Conservation (phyloP, 1,140 invertebrate genomes). For the Drosophila serrata region DNA sequence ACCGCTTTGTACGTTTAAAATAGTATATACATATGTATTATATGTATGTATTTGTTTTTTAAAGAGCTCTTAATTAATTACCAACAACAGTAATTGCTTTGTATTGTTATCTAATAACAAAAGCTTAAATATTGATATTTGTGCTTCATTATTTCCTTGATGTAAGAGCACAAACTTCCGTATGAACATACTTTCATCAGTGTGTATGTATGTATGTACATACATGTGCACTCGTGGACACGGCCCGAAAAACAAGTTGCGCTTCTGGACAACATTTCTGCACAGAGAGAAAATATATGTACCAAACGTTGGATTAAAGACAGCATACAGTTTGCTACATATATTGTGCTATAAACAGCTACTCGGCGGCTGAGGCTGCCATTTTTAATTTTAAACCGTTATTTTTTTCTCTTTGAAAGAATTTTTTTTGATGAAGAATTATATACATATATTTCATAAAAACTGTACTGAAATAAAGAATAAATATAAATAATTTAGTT, state of each 20-base stretch:
- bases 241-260: slow-evolving; percentile 13
- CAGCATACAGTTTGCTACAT: not conserved
- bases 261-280: not conserved
- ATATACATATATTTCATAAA: not conserved
- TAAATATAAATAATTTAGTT: not conserved
- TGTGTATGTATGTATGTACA: slow-evolving; percentile 6
- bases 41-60: slow-evolving; percentile 3
- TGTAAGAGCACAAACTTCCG: not conserved
- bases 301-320: not conserved
- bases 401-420: not conserved
- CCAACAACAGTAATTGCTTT: not conserved
- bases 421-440: not conserved
- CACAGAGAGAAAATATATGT: not conserved
- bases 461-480: not conserved
- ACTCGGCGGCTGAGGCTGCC: not conserved
- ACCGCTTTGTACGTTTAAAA: not conserved
- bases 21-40: not conserved
- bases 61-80: slow-evolving; percentile 9
- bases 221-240: slow-evolving; percentile 35
- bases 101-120: slow-evolving; percentile 29
- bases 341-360: not conserved
- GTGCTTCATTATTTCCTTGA: not conserved
- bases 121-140: slow-evolving; percentile 11
- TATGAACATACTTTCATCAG: slow-evolving; percentile 1
- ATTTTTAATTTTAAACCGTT: not conserved